phyloP scores from a whole-genome alignment of 53 echinoderm and acorn worm species.

The Stichopus horrens region DNA sequence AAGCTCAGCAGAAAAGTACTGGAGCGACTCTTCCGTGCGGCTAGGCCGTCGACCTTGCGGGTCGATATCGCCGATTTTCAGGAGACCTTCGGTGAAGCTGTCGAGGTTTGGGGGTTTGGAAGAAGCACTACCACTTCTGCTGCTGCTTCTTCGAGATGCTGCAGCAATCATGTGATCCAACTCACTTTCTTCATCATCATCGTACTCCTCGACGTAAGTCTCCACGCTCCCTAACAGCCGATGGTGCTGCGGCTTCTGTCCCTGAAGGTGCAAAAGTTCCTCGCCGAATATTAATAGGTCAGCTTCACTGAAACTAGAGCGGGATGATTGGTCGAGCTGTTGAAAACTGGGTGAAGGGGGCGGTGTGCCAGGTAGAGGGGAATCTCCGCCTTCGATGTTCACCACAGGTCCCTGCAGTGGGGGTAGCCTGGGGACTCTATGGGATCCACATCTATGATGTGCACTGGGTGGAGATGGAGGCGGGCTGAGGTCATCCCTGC shows the following conservation, averaged over 20 bases:
- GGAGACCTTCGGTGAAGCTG: constrained; percentile 92
- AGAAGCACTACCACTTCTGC: constrained; percentile 70
- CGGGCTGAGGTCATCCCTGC: background rate
- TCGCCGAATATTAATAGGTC: constrained; percentile 41
- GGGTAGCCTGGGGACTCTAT: background rate
- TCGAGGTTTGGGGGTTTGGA: constrained; percentile 82
- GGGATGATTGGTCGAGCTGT: constrained; percentile 14
- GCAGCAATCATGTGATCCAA: constrained; percentile 35
- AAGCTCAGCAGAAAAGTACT: constrained; percentile 84
- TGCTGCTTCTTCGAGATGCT: constrained; percentile 44
- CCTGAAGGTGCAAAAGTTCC: constrained; percentile 12
- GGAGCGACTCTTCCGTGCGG: constrained; percentile 86
- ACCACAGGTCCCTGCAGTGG: constrained; percentile 34
- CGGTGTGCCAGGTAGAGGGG: constrained; percentile 8
- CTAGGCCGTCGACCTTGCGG: constrained; percentile 86
- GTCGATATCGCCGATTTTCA: constrained; percentile 88
- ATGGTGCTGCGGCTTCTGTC: constrained; percentile 23
- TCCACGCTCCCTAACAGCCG: constrained; percentile 12
- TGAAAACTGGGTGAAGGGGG: constrained; percentile 25
- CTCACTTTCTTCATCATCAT: constrained; percentile 28
- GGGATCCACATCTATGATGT: background rate
- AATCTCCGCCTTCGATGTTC: constrained; percentile 17
- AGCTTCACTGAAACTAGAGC: constrained; percentile 38
- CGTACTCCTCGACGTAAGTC: constrained; percentile 37
- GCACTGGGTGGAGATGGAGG: background rate